Percentiles rank a stretch among this genome's conserved stretches.
Evolutionary conservation across 2,113 vertebrate species (phyloP).

Genomic region (Deroptyus accipitrinus): DNA sequence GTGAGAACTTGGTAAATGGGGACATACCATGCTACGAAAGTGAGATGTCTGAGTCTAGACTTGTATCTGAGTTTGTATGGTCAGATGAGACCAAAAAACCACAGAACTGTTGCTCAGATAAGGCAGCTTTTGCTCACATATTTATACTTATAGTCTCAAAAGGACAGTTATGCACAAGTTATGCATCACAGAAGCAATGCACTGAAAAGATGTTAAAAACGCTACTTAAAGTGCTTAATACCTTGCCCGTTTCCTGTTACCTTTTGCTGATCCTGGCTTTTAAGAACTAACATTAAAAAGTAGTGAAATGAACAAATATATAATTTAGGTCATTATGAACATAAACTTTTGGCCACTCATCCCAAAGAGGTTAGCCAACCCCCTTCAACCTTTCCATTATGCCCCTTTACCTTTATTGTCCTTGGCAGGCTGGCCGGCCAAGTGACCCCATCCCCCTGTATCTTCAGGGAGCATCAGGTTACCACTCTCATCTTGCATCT

Average conservation of each 20-base stretch:
- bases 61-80: not conserved
- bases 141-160: not conserved
- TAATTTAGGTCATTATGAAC: not conserved
- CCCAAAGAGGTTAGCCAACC: not conserved
- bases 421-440: constrained; percentile 49
- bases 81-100: not conserved
- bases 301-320: not conserved
- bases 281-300: not conserved
- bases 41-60: not conserved
- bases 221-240: not conserved
- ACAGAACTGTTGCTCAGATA: not conserved
- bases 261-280: not conserved
- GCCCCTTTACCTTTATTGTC: not conserved
- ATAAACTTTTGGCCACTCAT: not conserved
- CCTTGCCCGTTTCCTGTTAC: not conserved
- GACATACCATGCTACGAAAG: not conserved
- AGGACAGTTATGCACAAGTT: not conserved
- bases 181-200: not conserved
- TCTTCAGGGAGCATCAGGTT: constrained; percentile 49
- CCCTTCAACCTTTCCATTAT: not conserved
- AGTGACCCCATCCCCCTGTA: constrained; percentile 44
- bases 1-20: not conserved
- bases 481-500: constrained; percentile 50
- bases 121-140: not conserved
- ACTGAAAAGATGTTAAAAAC: not conserved